Percentiles rank a stretch among this genome's conserved stretches.
Conservation (phyloP, 2,888 invertebrate species). For the Cephus spinipes region DNA sequence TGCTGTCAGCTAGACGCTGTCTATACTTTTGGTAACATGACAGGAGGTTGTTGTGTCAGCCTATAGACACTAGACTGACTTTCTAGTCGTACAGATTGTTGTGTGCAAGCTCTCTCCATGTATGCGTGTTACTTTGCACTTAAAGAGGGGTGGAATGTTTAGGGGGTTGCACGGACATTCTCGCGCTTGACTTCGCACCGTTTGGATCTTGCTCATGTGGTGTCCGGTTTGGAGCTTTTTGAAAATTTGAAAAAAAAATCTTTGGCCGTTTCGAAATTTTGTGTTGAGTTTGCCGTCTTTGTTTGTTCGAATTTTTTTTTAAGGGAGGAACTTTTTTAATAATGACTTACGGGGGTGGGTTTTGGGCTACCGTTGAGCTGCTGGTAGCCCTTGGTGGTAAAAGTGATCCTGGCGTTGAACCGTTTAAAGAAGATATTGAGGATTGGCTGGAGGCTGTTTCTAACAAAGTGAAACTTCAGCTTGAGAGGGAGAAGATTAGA, state of each 20-base stretch:
- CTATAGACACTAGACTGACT: not conserved
- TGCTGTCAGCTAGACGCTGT: not conserved
- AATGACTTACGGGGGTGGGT: slow-evolving; percentile 67
- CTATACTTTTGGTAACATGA: slow-evolving; percentile 2
- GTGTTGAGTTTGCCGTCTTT: not conserved
- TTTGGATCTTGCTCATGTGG: not conserved
- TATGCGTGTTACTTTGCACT: not conserved
- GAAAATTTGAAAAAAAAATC: not conserved
- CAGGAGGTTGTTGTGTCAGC: not conserved
- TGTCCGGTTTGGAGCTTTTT: not conserved
- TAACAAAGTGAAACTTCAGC: slow-evolving; percentile 35
- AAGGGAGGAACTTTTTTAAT: not conserved
- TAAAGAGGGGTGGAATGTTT: not conserved
- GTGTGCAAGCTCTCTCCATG: not conserved
- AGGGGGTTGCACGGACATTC: not conserved
- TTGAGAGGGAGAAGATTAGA: slow-evolving; percentile 24
- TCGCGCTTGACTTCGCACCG: slow-evolving; percentile 3
- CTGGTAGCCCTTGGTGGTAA: slow-evolving; percentile 49
- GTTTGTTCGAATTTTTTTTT: not conserved
- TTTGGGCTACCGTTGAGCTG: slow-evolving; percentile 76
- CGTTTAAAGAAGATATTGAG: slow-evolving; percentile 47
- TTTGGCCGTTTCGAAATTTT: not conserved
- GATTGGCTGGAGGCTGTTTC: slow-evolving; percentile 53
- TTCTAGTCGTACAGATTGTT: not conserved
- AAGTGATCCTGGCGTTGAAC: slow-evolving; percentile 22